Percentiles rank a stretch among this genome's conserved stretches.
Conservation (phyloP, 2,797 vertebrate genomes). For the Carcharodon carcharias region DNA sequence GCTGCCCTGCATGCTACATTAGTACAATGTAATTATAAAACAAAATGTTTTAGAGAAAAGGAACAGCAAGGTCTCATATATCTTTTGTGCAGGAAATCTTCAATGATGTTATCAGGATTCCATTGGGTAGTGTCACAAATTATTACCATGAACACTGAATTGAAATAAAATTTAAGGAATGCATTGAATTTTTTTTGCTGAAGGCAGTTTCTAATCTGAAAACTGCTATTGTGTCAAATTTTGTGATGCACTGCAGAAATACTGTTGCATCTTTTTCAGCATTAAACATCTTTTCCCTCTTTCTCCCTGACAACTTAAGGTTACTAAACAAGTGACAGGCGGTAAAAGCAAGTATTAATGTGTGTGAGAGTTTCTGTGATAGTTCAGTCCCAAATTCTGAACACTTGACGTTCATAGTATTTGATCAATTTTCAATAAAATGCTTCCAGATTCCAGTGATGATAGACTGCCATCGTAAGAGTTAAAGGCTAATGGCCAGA, state of each 20-base stretch:
- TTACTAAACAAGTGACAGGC: background rate
- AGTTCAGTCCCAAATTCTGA: background rate
- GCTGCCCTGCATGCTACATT: background rate
- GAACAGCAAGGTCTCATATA: constrained; percentile 22
- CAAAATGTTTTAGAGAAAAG: constrained; percentile 6
- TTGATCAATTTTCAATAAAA: constrained; percentile 34
- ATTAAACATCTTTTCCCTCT: background rate
- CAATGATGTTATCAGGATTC: constrained; percentile 15
- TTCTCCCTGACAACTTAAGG: background rate
- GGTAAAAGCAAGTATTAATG: background rate
- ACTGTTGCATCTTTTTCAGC: background rate
- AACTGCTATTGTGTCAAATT: background rate
- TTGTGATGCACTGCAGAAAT: background rate
- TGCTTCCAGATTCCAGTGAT: constrained; percentile 37
- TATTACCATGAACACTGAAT: background rate
- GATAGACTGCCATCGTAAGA: constrained; percentile 44
- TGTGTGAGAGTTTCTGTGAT: background rate
- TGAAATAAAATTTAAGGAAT: background rate
- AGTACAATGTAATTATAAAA: constrained; percentile 29
- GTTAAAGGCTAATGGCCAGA: constrained; percentile 46
- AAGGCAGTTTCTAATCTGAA: constrained; percentile 8
- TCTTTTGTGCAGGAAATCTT: background rate
- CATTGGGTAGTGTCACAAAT: constrained; percentile 3
- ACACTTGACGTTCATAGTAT: background rate
- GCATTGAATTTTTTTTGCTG: background rate